Conservation (phyloP, 30 jellyfish, hydroid and myxozoan genomes). For the Rhopilema esculentum region DNA sequence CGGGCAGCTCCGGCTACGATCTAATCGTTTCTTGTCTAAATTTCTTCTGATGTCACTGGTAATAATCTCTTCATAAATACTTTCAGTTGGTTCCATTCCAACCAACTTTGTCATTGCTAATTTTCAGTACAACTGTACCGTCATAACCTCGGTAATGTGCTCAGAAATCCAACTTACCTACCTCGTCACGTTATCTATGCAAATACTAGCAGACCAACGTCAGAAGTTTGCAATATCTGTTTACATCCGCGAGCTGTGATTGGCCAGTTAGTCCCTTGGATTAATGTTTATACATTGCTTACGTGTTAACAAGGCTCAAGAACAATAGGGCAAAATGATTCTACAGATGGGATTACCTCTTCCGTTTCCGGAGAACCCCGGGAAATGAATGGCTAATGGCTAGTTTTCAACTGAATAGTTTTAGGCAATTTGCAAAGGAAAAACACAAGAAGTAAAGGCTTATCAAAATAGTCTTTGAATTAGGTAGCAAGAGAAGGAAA, state of each 20-base stretch:
- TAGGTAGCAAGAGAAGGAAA: background rate
- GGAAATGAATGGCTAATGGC: constrained; percentile 29
- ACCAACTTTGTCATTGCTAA: constrained; percentile 40
- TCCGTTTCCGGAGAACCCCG: constrained; percentile 55
- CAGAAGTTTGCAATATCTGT: constrained; percentile 11
- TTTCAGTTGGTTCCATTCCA: constrained; percentile 54
- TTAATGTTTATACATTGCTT: constrained; percentile 19
- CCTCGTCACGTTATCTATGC: constrained; percentile 20
- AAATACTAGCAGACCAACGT: constrained; percentile 9
- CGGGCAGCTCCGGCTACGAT: constrained; percentile 60
- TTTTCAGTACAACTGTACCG: background rate
- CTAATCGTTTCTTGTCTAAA: constrained; percentile 10
- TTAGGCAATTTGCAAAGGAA: constrained; percentile 3
- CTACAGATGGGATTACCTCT: constrained; percentile 29
- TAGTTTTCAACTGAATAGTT: background rate
- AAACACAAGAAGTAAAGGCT: background rate
- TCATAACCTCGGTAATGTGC: background rate
- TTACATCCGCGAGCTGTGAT: constrained; percentile 5
- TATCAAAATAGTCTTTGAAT: background rate
- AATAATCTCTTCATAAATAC: constrained; percentile 69
- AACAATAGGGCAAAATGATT: background rate
- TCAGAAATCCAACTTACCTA: background rate
- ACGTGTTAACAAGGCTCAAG: constrained; percentile 28
- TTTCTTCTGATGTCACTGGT: constrained; percentile 21
- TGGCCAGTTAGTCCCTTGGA: constrained; percentile 12